A percentile compares a stretch with the other conserved stretches of the same genome.
These are phyloP conservation scores for Platycnemis pennipes DNA, from an alignment of 2,888 invertebrate species.

Conservation along the genomic window DNA sequence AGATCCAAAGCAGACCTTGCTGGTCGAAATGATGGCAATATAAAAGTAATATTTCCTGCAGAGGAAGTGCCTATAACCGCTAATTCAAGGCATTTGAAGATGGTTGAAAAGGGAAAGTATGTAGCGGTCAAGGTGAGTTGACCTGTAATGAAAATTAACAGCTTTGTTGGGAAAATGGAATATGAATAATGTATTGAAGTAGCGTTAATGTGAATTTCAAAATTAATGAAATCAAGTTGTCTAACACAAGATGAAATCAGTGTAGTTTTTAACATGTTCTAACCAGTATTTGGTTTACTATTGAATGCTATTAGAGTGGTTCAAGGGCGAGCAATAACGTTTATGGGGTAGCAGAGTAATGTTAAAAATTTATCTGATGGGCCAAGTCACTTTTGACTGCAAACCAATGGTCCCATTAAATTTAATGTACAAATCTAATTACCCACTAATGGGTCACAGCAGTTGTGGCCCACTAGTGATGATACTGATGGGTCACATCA, in stretches of 20 bases:
- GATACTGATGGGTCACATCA: too few relatives aligned
- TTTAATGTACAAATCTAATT: neutral
- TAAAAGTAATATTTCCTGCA: slow-evolving; percentile 87
- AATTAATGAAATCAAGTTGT: too few relatives aligned
- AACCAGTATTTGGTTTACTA: too few relatives aligned
- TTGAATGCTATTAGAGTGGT: too few relatives aligned
- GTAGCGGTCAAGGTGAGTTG: slow-evolving; percentile 84
- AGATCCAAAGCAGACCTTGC: slow-evolving; percentile 84
- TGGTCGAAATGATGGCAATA: slow-evolving; percentile 93
- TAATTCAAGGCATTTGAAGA: slow-evolving; percentile 73
- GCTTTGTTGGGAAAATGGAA: neutral
- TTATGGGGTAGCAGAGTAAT: neutral
- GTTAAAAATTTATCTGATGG: neutral
- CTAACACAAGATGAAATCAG: too few relatives aligned
- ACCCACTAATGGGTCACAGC: neutral
- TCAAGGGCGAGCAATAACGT: too few relatives aligned
- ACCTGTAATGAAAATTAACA: neutral
- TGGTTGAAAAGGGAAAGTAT: slow-evolving; percentile 89
- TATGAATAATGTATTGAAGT: too few relatives aligned
- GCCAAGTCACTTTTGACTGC: neutral
- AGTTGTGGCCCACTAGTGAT: too few relatives aligned
- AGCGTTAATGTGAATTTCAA: too few relatives aligned
- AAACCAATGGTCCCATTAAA: neutral
- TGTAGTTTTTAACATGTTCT: too few relatives aligned
- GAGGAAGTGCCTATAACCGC: slow-evolving; percentile 77